Percentiles rank a stretch among this genome's conserved stretches.
Evolutionary conservation across 2,888 invertebrate genomes (phyloP).

Genomic region (Pardosa pseudoannulata): DNA sequence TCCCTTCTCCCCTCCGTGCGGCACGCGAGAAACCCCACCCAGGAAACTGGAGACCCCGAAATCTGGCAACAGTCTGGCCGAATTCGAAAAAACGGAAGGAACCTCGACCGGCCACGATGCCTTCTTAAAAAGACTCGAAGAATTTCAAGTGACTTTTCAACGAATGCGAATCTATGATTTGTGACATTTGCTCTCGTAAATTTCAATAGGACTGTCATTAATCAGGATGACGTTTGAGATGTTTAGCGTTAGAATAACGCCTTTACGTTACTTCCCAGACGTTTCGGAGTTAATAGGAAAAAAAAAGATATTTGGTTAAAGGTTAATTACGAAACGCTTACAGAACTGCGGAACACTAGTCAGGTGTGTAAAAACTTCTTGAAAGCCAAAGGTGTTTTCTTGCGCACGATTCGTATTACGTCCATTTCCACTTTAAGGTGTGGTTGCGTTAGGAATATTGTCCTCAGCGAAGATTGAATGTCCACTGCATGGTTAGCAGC

Average conservation of each 20-base stretch:
- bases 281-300: background rate
- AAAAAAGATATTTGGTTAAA: background rate
- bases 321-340: background rate
- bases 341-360: background rate
- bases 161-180: slow-evolving; percentile 34
- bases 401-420: background rate
- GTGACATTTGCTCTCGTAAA: background rate
- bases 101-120: background rate
- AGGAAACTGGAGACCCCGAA: slow-evolving; percentile 34
- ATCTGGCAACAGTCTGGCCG: too few relatives aligned
- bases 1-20: slow-evolving; percentile 26
- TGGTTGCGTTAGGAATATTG: background rate
- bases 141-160: slow-evolving; percentile 25
- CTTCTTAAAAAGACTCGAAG: background rate
- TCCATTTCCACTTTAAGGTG: slow-evolving; percentile 3
- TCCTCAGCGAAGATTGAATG: background rate
- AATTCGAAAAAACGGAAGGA: slow-evolving; percentile 11
- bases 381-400: background rate
- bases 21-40: slow-evolving; percentile 54
- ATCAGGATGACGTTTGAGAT: background rate
- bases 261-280: background rate
- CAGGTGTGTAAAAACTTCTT: background rate
- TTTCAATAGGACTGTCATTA: slow-evolving; percentile 4
- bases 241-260: background rate
- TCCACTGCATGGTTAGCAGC: background rate